These are phyloP conservation scores for Sebastes fasciatus DNA, from an alignment of 2,113 vertebrate species.

Conservation along the genomic window DNA sequence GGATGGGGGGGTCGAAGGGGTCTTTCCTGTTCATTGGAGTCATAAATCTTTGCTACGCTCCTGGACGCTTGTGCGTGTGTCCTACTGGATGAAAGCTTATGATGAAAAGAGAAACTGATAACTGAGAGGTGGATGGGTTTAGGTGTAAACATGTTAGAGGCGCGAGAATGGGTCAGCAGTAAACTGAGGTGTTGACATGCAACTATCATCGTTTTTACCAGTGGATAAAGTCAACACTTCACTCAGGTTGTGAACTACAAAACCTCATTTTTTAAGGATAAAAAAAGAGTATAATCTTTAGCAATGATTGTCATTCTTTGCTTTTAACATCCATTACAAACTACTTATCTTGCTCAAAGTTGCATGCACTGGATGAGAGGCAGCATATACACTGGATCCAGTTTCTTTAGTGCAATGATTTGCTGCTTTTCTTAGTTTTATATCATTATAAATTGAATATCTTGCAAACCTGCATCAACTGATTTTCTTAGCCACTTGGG, in stretches of 20 bases:
- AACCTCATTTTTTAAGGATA: not conserved
- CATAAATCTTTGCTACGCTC: not conserved
- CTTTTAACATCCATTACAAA: not conserved
- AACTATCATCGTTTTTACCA: not conserved
- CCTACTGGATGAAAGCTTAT: not conserved
- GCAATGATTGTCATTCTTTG: not conserved
- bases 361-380: not conserved
- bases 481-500: too few relatives aligned
- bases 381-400: not conserved
- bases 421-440: too few relatives aligned
- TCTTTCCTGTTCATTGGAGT: not conserved
- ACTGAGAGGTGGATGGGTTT: not conserved
- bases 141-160: constrained; percentile 11
- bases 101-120: not conserved
- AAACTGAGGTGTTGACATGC: not conserved
- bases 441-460: too few relatives aligned
- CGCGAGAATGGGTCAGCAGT: constrained; percentile 4
- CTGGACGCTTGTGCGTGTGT: not conserved
- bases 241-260: not conserved
- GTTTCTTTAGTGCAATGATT: too few relatives aligned
- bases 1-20: not conserved
- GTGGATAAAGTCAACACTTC: constrained; percentile 1
- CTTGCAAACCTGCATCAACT: too few relatives aligned
- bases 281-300: not conserved
- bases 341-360: not conserved